phyloP scores from a whole-genome alignment of 2,113 vertebrate genomes.

The Mirza zaza region DNA sequence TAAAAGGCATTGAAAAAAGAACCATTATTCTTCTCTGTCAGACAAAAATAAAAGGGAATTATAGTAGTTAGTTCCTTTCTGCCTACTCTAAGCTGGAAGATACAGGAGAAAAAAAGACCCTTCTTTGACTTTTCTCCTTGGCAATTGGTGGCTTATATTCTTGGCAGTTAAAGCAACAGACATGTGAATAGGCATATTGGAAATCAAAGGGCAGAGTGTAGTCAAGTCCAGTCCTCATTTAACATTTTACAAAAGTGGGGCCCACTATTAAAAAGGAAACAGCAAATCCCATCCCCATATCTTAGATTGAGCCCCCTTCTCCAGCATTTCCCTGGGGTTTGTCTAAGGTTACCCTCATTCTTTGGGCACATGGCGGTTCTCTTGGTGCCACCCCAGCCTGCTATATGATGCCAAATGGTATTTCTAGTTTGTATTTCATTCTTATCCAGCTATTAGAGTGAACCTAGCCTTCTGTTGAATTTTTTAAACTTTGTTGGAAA shows the following conservation, averaged over 20 bases:
- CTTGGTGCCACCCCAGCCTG: background rate
- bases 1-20: background rate
- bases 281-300: background rate
- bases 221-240: conserved; percentile 37
- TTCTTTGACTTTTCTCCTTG: conserved; percentile 69
- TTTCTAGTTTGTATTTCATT: conserved; percentile 65
- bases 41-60: conserved; percentile 38
- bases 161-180: conserved; percentile 66
- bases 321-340: background rate
- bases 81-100: conserved; percentile 30
- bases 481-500: conserved; percentile 71
- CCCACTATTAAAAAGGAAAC: background rate
- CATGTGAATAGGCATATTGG: conserved; percentile 64
- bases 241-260: conserved; percentile 31
- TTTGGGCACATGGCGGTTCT: background rate
- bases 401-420: conserved; percentile 58
- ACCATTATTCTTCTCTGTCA: conserved; percentile 9
- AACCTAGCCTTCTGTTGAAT: conserved; percentile 76
- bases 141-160: conserved; percentile 64
- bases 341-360: background rate
- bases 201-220: conserved; percentile 66
- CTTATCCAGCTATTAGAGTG: conserved; percentile 68
- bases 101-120: conserved; percentile 37
- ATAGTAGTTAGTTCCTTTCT: conserved; percentile 18
- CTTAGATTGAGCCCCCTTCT: background rate